These are phyloP conservation scores for Pseudobourletiella spinata DNA, from an alignment of 1,140 invertebrate species.

Conservation along the genomic window DNA sequence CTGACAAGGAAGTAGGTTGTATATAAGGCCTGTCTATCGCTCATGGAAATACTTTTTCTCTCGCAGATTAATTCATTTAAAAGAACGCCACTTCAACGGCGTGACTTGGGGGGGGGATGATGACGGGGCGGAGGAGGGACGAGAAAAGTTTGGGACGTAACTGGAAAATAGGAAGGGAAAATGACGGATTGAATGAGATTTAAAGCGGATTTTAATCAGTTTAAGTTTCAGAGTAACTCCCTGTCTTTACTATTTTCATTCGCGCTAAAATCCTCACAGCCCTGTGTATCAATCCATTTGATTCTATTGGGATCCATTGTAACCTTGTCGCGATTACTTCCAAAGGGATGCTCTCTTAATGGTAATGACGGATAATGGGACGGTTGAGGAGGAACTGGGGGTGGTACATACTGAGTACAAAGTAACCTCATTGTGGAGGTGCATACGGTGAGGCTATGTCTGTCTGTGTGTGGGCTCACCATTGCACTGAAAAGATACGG, in stretches of 20 bases:
- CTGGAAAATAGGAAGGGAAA: constrained; percentile 3
- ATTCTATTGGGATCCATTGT: constrained; percentile 14
- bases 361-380: constrained; percentile 8
- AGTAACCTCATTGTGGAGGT: background rate
- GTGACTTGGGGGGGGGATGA: too few species aligned
- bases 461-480: too few species aligned
- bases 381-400: background rate
- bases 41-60: too few species aligned
- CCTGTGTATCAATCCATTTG: constrained; percentile 12
- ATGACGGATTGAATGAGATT: constrained; percentile 22
- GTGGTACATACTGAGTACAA: background rate
- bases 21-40: too few species aligned
- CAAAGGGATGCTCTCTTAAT: background rate
- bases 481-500: too few species aligned
- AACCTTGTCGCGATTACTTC: background rate
- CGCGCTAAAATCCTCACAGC: too few species aligned
- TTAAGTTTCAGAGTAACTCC: constrained; percentile 12
- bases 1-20: too few species aligned
- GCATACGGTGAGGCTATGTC: background rate
- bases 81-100: too few species aligned
- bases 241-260: too few species aligned
- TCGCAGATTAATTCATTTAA: too few species aligned
- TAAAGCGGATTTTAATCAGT: constrained; percentile 23
- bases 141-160: too few species aligned
- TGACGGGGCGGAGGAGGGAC: too few species aligned